Conservation (phyloP, 1,140 invertebrate species). For the Himalopsyche phryganea region DNA sequence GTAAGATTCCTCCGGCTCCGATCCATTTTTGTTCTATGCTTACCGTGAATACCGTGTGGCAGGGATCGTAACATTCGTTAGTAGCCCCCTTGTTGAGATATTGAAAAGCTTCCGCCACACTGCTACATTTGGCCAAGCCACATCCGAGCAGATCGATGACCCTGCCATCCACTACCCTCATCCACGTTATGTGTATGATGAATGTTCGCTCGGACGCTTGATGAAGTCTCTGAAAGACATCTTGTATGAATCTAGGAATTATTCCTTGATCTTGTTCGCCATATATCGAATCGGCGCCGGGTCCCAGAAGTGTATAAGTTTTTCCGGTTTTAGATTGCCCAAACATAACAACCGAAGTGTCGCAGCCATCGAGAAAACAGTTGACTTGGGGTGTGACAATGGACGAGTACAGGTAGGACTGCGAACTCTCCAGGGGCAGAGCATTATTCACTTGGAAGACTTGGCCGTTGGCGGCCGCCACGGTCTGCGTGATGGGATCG, state of each 20-base stretch:
- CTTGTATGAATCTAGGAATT: constrained; percentile 68
- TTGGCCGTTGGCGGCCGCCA: constrained; percentile 54
- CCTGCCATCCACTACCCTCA: constrained; percentile 58
- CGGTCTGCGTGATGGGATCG: constrained; percentile 53
- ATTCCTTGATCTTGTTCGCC: constrained; percentile 72
- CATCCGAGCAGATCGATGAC: constrained; percentile 56
- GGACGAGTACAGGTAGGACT: constrained; percentile 15
- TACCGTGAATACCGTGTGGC: constrained; percentile 64
- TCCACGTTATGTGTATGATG: constrained; percentile 62
- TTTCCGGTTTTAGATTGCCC: constrained; percentile 76
- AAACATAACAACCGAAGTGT: constrained; percentile 72
- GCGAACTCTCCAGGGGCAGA: constrained; percentile 54
- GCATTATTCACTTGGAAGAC: constrained; percentile 60
- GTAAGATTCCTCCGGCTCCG: constrained; percentile 51
- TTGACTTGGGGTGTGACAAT: constrained; percentile 47
- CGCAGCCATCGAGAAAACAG: constrained; percentile 65
- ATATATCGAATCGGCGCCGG: constrained; percentile 62
- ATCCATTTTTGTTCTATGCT: constrained; percentile 67
- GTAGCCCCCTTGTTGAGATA: constrained; percentile 51
- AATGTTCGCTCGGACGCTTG: constrained; percentile 58
- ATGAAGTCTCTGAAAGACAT: constrained; percentile 66
- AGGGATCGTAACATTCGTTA: constrained; percentile 44
- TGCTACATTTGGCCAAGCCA: constrained; percentile 53
- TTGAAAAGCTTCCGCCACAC: constrained; percentile 54
- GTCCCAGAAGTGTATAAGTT: constrained; percentile 74